Conservation (phyloP, 2,888 invertebrate species). For the Ornithoptera priamus region DNA sequence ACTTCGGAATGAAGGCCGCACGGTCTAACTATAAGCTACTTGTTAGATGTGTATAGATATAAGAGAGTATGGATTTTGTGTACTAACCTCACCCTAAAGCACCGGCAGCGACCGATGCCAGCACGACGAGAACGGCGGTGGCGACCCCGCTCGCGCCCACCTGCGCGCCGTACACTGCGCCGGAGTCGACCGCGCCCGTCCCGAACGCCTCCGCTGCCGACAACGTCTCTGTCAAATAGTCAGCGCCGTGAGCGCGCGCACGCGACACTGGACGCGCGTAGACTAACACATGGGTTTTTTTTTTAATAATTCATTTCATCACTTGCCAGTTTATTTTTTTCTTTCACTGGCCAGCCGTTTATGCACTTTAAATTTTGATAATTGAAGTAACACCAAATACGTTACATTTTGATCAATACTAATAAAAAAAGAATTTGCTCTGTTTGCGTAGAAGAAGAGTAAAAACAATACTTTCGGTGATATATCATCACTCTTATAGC, state of each 20-base stretch:
- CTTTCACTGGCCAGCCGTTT: background rate
- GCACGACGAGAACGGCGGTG: slow-evolving; percentile 81
- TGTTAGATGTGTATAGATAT: background rate
- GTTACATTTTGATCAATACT: background rate
- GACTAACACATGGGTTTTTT: slow-evolving; percentile 35
- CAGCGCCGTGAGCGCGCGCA: slow-evolving; percentile 47
- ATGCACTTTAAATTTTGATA: too few species aligned
- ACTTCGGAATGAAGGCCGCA: too few species aligned
- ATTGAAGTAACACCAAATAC: background rate
- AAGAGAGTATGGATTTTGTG: background rate
- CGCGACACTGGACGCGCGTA: slow-evolving; percentile 50
- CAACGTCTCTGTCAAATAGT: slow-evolving; percentile 62
- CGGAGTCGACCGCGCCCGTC: slow-evolving; percentile 43
- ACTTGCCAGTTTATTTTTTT: slow-evolving; percentile 24
- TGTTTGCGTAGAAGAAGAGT: too few species aligned
- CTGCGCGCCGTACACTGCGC: slow-evolving; percentile 54
- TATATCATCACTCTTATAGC: too few species aligned
- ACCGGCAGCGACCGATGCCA: slow-evolving; percentile 84
- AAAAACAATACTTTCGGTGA: too few species aligned
- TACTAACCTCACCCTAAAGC: slow-evolving; percentile 88
- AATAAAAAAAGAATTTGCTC: too few species aligned
- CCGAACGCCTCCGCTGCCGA: slow-evolving; percentile 71
- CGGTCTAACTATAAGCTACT: too few species aligned
- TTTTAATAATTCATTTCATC: background rate
- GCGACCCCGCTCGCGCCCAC: slow-evolving; percentile 82